Conservation (phyloP, 2,888 invertebrate species). For the Lordiphosa fenestrarum region DNA sequence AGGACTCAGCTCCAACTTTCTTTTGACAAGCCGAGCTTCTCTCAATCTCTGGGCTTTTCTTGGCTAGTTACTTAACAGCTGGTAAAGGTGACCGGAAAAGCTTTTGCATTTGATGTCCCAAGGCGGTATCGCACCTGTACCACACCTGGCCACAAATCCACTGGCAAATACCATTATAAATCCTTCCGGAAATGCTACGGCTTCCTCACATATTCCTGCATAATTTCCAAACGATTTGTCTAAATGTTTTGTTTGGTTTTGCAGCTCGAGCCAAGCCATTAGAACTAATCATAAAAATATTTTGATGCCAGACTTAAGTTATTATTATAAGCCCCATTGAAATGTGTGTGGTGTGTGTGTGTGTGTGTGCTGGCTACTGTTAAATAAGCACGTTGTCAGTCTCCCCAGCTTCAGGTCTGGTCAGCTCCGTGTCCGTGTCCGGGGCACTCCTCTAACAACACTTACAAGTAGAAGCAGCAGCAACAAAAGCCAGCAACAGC, state of each 20-base stretch:
- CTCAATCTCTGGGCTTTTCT: too few species aligned
- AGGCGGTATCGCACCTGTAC: too few species aligned
- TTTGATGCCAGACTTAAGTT: slow-evolving; percentile 42
- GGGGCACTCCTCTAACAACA: slow-evolving; percentile 74
- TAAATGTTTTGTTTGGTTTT: slow-evolving; percentile 32
- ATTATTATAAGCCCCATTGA: slow-evolving; percentile 35
- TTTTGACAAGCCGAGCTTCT: too few species aligned
- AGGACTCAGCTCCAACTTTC: too few species aligned
- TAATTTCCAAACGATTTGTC: slow-evolving; percentile 6
- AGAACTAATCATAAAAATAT: slow-evolving; percentile 71
- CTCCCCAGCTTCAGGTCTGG: slow-evolving; percentile 25
- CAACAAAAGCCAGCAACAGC: slow-evolving; percentile 27
- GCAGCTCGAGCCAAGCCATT: slow-evolving; percentile 33
- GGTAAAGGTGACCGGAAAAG: too few species aligned
- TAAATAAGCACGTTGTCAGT: slow-evolving; percentile 67
- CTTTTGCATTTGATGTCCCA: too few species aligned
- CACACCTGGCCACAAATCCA: too few species aligned
- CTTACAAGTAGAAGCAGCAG: slow-evolving; percentile 51
- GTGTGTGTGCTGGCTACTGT: slow-evolving; percentile 65
- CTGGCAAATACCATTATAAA: too few species aligned
- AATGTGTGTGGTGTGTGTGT: slow-evolving; percentile 61
- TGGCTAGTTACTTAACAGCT: too few species aligned
- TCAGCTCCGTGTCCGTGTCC: slow-evolving; percentile 35
- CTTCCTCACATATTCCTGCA: too few species aligned
- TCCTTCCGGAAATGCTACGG: too few species aligned